Evolutionary conservation across 2,113 vertebrate species (phyloP).

Genomic region (Hyaena hyaena): DNA sequence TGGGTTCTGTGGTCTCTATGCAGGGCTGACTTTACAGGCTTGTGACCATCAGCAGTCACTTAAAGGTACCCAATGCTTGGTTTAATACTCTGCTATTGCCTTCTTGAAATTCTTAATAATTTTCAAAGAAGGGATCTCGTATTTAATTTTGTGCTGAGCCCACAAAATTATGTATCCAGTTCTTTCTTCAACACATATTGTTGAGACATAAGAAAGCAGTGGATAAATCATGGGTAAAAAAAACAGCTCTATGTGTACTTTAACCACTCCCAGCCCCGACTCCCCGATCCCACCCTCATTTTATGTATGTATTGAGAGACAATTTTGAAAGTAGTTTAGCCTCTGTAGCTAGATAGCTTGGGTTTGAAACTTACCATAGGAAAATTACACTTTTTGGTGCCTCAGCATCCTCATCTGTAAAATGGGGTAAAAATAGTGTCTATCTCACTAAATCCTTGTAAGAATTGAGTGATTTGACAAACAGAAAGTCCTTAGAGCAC

Average conservation of each 20-base stretch:
- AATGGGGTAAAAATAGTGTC: not conserved
- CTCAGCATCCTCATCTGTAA: not conserved
- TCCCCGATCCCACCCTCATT: fast-evolving
- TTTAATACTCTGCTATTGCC: not conserved
- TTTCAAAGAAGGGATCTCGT: not conserved
- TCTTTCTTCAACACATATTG: not conserved
- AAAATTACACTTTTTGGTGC: not conserved
- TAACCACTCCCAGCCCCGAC: not conserved
- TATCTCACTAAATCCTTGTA: not conserved
- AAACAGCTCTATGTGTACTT: not conserved
- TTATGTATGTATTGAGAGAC: not conserved
- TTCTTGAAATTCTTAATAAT: not conserved
- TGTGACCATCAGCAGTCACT: not conserved
- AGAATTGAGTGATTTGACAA: slow-evolving; percentile 1
- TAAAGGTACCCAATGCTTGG: not conserved
- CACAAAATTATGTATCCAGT: not conserved
- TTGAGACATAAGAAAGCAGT: not conserved
- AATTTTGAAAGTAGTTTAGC: not conserved
- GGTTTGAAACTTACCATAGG: not conserved
- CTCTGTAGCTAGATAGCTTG: not conserved
- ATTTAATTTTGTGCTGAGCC: not conserved
- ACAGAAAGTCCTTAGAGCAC: not conserved
- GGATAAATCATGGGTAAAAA: not conserved
- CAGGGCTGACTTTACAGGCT: not conserved
- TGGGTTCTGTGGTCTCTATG: not conserved